These are phyloP conservation scores for Drusus annulatus DNA, from an alignment of 1,140 invertebrate genomes.

Conservation along the genomic window DNA sequence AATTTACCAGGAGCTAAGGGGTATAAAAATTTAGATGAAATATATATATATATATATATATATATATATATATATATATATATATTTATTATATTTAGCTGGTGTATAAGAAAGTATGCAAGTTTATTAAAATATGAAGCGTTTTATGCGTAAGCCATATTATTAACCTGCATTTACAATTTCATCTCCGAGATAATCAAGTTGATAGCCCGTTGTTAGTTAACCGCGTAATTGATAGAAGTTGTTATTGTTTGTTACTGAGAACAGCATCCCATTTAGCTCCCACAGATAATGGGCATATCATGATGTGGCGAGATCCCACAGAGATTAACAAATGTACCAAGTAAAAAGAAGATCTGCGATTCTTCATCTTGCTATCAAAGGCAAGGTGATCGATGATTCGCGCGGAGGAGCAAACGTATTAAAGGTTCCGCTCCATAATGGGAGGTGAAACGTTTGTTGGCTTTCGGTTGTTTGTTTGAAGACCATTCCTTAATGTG, in stretches of 20 bases:
- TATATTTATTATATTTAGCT: no score
- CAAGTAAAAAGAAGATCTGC: constrained; percentile 15
- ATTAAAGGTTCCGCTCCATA: constrained; percentile 17
- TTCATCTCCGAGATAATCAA: not conserved
- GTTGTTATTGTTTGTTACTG: constrained; percentile 29
- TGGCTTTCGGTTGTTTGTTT: constrained; percentile 7
- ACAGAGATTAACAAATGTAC: constrained; percentile 34
- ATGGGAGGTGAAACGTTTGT: constrained; percentile 22
- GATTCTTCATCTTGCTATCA: not conserved
- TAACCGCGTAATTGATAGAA: constrained; percentile 40
- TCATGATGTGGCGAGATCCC: constrained; percentile 33
- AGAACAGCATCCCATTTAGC: constrained; percentile 29
- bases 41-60: no score
- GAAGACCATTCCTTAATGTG: not conserved
- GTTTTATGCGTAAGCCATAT: no score
- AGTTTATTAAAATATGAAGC: no score
- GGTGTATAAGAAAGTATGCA: no score
- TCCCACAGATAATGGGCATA: constrained; percentile 31
- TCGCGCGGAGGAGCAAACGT: not conserved
- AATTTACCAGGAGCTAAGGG: no score
- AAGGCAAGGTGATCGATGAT: constrained; percentile 22
- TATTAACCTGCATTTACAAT: not conserved
- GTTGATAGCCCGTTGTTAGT: constrained; percentile 33
- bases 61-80: no score
- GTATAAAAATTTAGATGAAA: no score